Base-by-base conservation (phyloP, 2,797 vertebrate species). In the Dicrostonyx torquatus region DNA sequence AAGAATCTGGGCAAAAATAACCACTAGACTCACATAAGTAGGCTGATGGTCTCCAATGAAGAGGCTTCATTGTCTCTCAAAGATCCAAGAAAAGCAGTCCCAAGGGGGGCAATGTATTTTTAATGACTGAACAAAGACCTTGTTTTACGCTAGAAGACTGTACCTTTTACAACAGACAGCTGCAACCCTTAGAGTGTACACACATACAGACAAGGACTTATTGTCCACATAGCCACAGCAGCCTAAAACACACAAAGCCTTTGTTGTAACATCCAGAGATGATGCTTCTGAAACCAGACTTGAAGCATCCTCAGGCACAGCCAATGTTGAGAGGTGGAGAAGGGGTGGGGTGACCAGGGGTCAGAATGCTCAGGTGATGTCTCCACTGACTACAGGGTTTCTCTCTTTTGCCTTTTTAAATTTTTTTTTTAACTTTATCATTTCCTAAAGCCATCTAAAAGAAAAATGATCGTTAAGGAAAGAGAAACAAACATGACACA, bases 1-100 rank as follows among this genome's bases (percentile, higher is more conserved):
- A 96, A 89, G 90, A 90, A 66, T 55, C 58, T 68, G 17, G 84
- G 89, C 3, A 50, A 93, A 93, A 94, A 94, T 89, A 60, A 76
- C 37, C 58, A 89, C 37, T 87, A 89, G 53, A 93, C 20, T 76
- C 31, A 82, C 0, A 4, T 22, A 87, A 29, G 43, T 77, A 72
- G 6, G 10, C 45, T 83, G 53, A 87, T 62, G 55, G n/a, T 93
- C 55, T 94, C 92, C 43, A 89, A 82, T 34, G n/a, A 95, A 17
- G 68, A 66, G 87, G 73, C 29, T 93, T 94, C 68, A 60, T 31
- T 55, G 31, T 91, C 73, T 93, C 62, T 60, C n/a, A 83, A 91
- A 83, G 50, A 90, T 68, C 58, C n/a, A 64, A 34, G 72, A 76
- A 87, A 78, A 85, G 73, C 70, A 89, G n/a, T 72, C 90, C 6